Conservation (phyloP, 2,797 vertebrate species). For the Falco concolor region DNA sequence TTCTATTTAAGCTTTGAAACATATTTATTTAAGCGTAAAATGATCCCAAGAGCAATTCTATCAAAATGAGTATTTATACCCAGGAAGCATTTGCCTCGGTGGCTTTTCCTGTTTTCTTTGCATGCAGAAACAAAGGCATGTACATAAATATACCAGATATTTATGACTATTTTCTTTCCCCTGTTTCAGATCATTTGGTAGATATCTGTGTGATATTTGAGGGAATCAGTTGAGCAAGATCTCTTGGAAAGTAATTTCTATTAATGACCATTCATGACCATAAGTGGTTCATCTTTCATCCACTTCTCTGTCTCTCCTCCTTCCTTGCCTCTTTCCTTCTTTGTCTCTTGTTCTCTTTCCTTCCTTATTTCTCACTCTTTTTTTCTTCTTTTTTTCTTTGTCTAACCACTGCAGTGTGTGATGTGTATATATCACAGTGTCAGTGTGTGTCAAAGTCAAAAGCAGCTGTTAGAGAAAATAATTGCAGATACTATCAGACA, state of each 20-base stretch:
- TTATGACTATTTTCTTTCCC: not conserved
- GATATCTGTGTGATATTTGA: not conserved
- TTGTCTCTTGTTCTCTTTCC: not conserved
- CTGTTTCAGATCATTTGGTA: not conserved
- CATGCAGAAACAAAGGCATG: not conserved
- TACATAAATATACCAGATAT: not conserved
- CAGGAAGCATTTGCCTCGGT: not conserved
- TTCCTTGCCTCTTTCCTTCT: not conserved
- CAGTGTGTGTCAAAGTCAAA: conserved; percentile 40
- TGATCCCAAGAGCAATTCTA: not conserved
- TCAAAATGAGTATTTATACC: not conserved
- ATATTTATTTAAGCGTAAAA: not conserved
- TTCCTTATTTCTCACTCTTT: not conserved
- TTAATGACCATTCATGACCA: not conserved
- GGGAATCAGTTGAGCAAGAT: not conserved
- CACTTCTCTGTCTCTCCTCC: not conserved
- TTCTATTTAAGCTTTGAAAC: not conserved
- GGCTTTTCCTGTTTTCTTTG: not conserved
- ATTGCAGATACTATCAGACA: conserved; percentile 53
- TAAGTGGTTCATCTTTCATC: not conserved
- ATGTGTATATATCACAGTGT: not conserved
- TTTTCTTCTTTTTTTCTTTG: not conserved
- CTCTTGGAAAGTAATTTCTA: not conserved
- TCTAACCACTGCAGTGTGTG: not conserved
- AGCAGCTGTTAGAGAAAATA: conserved; percentile 44